Percentiles rank a stretch among this genome's conserved stretches.
Conservation (phyloP, 2,888 invertebrate species). For the Pyrocoelia pectoralis region DNA sequence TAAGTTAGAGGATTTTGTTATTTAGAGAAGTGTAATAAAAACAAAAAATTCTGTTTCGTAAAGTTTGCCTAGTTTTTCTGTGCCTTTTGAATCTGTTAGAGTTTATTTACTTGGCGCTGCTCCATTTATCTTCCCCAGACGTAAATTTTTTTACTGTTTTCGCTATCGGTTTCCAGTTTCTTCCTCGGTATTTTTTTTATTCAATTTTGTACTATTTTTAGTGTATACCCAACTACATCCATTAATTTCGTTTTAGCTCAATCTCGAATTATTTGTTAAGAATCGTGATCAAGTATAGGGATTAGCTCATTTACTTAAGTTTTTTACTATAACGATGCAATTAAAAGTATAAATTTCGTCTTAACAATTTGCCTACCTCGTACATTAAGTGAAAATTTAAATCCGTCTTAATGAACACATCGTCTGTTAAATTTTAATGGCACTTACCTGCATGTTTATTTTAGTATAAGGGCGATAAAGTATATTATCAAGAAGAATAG, state of each 20-base stretch:
- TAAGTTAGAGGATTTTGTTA: neutral
- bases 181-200: constrained; percentile 20
- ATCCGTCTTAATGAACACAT: neutral
- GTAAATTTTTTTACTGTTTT: constrained; percentile 22
- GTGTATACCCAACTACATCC: neutral
- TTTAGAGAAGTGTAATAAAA: constrained; percentile 13
- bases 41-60: constrained; percentile 17
- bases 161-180: constrained; percentile 14
- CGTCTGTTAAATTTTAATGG: constrained; percentile 7
- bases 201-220: constrained; percentile 16
- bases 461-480: neutral
- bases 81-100: constrained; percentile 19
- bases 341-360: no score
- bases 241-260: constrained; percentile 10
- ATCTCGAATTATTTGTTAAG: neutral
- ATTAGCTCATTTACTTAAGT: no score
- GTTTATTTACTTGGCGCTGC: constrained; percentile 20
- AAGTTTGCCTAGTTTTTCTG: constrained; percentile 19
- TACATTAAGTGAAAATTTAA: constrained; percentile 3
- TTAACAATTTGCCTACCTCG: no score
- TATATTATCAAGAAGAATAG: neutral
- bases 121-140: constrained; percentile 24
- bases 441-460: constrained; percentile 4
- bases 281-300: no score
- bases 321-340: no score